Evolutionary conservation across 2,888 invertebrate species (phyloP), one percentile per base, ranked within the genome.

Genomic region (Limenitis arthemis): DNA sequence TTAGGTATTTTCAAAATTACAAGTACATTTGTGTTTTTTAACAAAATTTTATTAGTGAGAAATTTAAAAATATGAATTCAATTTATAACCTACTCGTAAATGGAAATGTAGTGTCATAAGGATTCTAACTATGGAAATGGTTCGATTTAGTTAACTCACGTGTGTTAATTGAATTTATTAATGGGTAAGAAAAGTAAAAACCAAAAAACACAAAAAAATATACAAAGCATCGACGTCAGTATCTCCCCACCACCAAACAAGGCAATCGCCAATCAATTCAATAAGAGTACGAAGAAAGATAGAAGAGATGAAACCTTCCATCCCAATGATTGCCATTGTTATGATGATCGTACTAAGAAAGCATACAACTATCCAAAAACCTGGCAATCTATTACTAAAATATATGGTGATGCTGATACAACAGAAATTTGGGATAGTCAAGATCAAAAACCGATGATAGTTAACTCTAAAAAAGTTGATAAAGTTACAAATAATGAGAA

Each of bases 361-460:
- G 11, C 37, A 8, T 48, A 12, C 4, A 28, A 47, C 1, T 29
- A 9, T 37, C 50, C 40, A 28, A 51, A 53, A 48, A 51, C 54
- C 12, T 60, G 61, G 61, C 33, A 59, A 41, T 61, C 62, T 11
- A 50, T 60, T 33, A 47, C 49, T 40, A 20, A 59, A 30, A 50
- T 56, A 32, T 61, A 61, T 46, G 60, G 60, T 12, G 40, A 59
- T 11, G n/a, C 31, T n/a, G 51, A 59, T 34, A 61, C 54, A 20
- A 58, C 57, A n/a, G 28, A 58, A 36, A 39, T 58, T 47, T 58
- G 56, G 55, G 47, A 53, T 28, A 40, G 40, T 40, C 8, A 44
- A 30, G 29, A 12, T n/a, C 34, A 49, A 34, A 51, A 41, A 29
- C 50, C 47, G 5, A 36, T 38, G 32, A n/a, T n/a, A n/a, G 4